These are phyloP conservation scores for Oncopodura yosiiana DNA, from an alignment of 1,140 invertebrate genomes.

Conservation along the genomic window DNA sequence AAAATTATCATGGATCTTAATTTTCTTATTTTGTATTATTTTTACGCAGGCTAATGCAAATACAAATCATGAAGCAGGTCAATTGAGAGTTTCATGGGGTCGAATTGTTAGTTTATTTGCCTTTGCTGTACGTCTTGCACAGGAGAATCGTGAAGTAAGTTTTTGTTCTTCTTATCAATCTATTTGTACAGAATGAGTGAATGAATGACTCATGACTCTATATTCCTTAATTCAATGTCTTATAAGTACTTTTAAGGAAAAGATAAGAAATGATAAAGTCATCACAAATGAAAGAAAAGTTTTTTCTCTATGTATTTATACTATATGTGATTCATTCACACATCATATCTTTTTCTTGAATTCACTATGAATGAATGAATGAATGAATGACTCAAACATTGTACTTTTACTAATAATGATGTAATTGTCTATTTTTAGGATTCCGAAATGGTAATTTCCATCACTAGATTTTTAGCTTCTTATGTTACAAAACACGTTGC, in stretches of 20 bases:
- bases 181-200: too few relatives aligned
- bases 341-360: too few relatives aligned
- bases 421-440: slow-evolving; percentile 17
- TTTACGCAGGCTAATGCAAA: slow-evolving; percentile 26
- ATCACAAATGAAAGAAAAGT: too few relatives aligned
- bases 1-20: too few relatives aligned
- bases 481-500: slow-evolving; percentile 43
- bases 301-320: too few relatives aligned
- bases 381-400: too few relatives aligned
- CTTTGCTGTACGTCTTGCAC: slow-evolving; percentile 49
- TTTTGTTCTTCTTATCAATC: not conserved
- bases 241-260: too few relatives aligned
- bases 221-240: too few relatives aligned
- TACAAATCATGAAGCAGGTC: slow-evolving; percentile 26
- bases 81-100: slow-evolving; percentile 48
- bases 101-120: slow-evolving; percentile 52
- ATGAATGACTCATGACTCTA: too few relatives aligned
- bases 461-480: slow-evolving; percentile 41
- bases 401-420: slow-evolving; percentile 5
- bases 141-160: slow-evolving; percentile 44
- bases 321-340: too few relatives aligned
- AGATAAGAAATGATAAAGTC: too few relatives aligned
- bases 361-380: too few relatives aligned
- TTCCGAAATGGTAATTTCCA: slow-evolving; percentile 35
- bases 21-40: not conserved